Evolutionary conservation across 2,888 invertebrate genomes (phyloP).

Genomic region (Tortricodes alternella): DNA sequence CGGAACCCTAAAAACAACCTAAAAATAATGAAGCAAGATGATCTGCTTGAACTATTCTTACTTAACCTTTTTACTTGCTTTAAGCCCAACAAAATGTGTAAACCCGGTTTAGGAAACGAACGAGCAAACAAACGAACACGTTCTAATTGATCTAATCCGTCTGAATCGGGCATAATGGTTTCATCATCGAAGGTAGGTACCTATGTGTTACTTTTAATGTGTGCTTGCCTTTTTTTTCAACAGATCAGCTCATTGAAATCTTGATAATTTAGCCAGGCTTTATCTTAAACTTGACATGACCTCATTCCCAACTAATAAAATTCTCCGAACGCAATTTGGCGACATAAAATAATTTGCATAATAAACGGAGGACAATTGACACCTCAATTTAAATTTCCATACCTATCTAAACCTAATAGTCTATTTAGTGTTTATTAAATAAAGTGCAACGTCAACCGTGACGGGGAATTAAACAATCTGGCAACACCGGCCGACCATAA

Average conservation of each 20-base stretch:
- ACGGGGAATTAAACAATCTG: conserved; percentile 29
- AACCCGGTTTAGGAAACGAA: background rate
- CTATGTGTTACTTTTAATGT: background rate
- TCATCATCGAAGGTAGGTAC: conserved; percentile 12
- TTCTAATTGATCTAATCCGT: conserved; percentile 24
- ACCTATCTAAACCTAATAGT: conserved; percentile 22
- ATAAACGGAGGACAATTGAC: conserved; percentile 13
- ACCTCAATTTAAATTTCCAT: conserved; percentile 14
- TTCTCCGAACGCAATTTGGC: background rate
- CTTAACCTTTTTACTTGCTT: no score
- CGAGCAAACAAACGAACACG: background rate
- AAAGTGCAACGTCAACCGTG: conserved; percentile 28
- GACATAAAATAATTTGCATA: conserved; percentile 18
- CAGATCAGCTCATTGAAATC: background rate
- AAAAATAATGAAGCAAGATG: no score
- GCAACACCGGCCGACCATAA: conserved; percentile 13
- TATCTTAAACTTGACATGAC: background rate
- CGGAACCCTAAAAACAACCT: no score
- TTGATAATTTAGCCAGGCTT: background rate
- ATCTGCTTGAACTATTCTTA: no score
- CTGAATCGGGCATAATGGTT: conserved; percentile 17
- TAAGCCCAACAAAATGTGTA: conserved; percentile 1
- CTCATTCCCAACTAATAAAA: background rate
- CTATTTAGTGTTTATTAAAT: conserved; percentile 25
- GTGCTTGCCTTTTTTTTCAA: background rate